phyloP scores from a whole-genome alignment of 2,113 vertebrate genomes.

The Phrynosoma blainvillii region DNA sequence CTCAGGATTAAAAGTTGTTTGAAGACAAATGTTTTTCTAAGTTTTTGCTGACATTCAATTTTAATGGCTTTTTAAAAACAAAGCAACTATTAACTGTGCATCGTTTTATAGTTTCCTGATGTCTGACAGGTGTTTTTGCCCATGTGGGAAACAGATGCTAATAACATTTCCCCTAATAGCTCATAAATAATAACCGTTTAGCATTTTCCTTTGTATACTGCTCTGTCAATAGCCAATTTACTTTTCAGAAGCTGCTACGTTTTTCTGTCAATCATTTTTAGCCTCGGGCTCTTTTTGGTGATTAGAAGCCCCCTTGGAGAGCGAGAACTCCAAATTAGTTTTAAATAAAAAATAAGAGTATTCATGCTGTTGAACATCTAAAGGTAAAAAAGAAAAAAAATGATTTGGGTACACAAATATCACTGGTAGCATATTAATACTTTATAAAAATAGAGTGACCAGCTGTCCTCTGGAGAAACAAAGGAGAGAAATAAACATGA shows the following conservation, averaged over 20 bases:
- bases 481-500: slow-evolving; percentile 51
- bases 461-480: slow-evolving; percentile 56
- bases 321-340: slow-evolving; percentile 96
- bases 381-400: slow-evolving; percentile 85
- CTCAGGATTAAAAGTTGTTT: slow-evolving; percentile 73
- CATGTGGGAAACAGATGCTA: slow-evolving; percentile 83
- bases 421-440: slow-evolving; percentile 82
- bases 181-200: slow-evolving; percentile 81
- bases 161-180: slow-evolving; percentile 78
- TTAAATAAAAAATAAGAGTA: slow-evolving; percentile 99
- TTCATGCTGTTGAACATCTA: slow-evolving; percentile 97
- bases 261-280: slow-evolving; percentile 94
- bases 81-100: slow-evolving; percentile 73
- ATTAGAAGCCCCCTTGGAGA: slow-evolving; percentile 98
- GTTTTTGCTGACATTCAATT: slow-evolving; percentile 83
- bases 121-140: slow-evolving; percentile 85
- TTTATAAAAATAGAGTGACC: slow-evolving; percentile 70
- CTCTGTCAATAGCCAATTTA: slow-evolving; percentile 81
- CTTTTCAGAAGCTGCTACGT: slow-evolving; percentile 85
- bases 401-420: slow-evolving; percentile 83
- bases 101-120: slow-evolving; percentile 71
- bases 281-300: slow-evolving; percentile 94
- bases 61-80: slow-evolving; percentile 83
- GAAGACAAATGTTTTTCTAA: slow-evolving; percentile 78
- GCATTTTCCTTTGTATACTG: slow-evolving; percentile 79